Base-by-base conservation (phyloP, 2,797 vertebrate genomes). In the Rhynchonycteris naso region DNA sequence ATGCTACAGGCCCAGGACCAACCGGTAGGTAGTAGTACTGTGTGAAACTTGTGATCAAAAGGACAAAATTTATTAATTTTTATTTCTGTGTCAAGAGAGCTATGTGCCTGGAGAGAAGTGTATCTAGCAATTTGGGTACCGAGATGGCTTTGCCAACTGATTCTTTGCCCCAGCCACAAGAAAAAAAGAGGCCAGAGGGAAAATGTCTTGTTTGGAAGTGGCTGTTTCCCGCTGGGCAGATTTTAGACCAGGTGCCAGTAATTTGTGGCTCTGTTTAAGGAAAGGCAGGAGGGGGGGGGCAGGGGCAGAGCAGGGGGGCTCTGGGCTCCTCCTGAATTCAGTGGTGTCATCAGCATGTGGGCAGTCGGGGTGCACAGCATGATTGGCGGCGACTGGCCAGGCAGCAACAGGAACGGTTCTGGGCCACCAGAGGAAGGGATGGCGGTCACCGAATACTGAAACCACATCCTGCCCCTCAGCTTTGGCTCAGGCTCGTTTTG, bases 391-490 rank as follows among this genome's bases (percentile, higher is more conserved):
- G 95, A 83, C 47, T 47, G 1, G 15, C 11, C 19, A 47, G 28
- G 33, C 80, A 88, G 83, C 30, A 24, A n/a, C 13, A 43, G 83
- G 59, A 71, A 72, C 2, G 22, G 59, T 19, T 85, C 71, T 84
- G 88, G 71, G 75, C 75, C 28, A 38, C 78, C 0, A 26, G 82
- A 91, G 85, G 91, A 90, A 85, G 90, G 90, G 75, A 66, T 22
- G n/a, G 63, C 52, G 85, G 95, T 84, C 59, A 80, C 91, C 0
- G 4, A 56, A 1, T 35, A 66, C 65, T 0, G 38, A 94, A 88
- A 89, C 96, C 96, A 97, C 97, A 97, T 96, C 97, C 97, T 97
- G 96, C 86, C 66, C 66, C 81, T 82, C 24, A 65, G 94, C 79
- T 68, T 30, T 10, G 59, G 75, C 84, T 95, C 56, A 19, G 21